Base-by-base conservation (phyloP, 2,113 vertebrate genomes). In the Todiramphus saurophagus region DNA sequence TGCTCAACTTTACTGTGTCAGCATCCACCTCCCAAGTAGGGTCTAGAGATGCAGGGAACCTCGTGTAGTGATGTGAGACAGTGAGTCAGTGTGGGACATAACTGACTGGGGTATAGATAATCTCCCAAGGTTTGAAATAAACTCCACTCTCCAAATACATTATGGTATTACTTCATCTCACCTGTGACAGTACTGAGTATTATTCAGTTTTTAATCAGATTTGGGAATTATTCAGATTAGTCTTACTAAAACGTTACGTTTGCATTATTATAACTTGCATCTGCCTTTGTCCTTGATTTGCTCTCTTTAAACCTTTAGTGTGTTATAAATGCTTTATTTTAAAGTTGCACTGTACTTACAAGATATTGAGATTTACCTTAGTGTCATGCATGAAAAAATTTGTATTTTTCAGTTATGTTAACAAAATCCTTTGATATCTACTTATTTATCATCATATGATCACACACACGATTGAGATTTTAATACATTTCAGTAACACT, bases 1-100 rank as follows among this genome's bases (percentile, higher is more conserved):
- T 77, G 25, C 9, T 18, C 18, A 31, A 2, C 16, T 44, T 79
- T 14, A 6, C 28, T 20, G 31, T 3, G 17, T 30, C n/a, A 62
- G 2, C 13, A 23, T 16, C 16, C 30, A 19, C 16, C 3, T 51
- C 16, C 6, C 1, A 1, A 3, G 1, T 33, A 33, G 31, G 25
- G 9, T 23, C n/a, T 43, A 55, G 44, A 81, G n/a, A 58, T 0
- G 2, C 2, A 51, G 8, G 14, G 33, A 79, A 30, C 8, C 21
- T 1, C 0, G 4, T 44, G 16, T 18, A 8, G 5, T 1, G 1
- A 0, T 1, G 7, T 11, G 4, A 68, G 4, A 20, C 17, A 62
- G 13, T 3, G 25, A 89, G 43, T 2, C 27, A 21, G 6, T 39
- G 4, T 33, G 25, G 13, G 21, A 64, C 14, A 28, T 23, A 76